Percentiles rank a stretch among this genome's conserved stretches.
These are phyloP conservation scores for Leucoptera coffeella DNA, from an alignment of 2,888 invertebrate genomes.

Conservation along the genomic window DNA sequence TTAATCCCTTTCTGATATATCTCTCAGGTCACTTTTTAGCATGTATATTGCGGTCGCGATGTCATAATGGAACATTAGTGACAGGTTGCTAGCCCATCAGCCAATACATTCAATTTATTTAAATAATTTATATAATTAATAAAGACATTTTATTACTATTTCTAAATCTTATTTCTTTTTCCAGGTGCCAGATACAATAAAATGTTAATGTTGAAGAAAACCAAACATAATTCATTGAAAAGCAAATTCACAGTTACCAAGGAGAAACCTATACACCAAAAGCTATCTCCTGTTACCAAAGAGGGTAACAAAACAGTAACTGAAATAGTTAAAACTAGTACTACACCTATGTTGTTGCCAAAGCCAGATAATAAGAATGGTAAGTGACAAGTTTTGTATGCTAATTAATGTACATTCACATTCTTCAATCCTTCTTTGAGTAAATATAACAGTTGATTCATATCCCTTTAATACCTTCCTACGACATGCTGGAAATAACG, in stretches of 20 bases:
- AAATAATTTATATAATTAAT: neutral
- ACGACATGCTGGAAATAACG: too few relatives aligned
- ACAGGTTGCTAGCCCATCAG: too few relatives aligned
- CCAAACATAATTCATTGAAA: constrained; percentile 13
- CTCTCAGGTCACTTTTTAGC: neutral
- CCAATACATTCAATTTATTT: too few relatives aligned
- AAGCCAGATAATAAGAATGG: constrained; percentile 23
- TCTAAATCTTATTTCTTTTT: constrained; percentile 1
- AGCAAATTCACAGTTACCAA: constrained; percentile 10
- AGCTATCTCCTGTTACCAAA: constrained; percentile 6
- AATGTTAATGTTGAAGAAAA: constrained; percentile 19
- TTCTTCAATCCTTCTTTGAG: too few relatives aligned
- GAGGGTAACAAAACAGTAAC: constrained; percentile 7
- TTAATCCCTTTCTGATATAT: too few relatives aligned
- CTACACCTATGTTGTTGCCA: constrained; percentile 21
- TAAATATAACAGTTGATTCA: too few relatives aligned
- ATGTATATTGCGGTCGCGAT: neutral
- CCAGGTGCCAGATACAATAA: constrained; percentile 12
- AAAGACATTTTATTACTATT: neutral
- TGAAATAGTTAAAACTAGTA: constrained; percentile 6
- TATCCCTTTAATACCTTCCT: too few relatives aligned
- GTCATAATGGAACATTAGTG: too few relatives aligned
- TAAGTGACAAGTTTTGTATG: too few relatives aligned
- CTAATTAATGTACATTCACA: too few relatives aligned
- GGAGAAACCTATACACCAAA: constrained; percentile 3